Conservation (phyloP, 2,888 invertebrate species). For the Lamellibrachia satsuma region DNA sequence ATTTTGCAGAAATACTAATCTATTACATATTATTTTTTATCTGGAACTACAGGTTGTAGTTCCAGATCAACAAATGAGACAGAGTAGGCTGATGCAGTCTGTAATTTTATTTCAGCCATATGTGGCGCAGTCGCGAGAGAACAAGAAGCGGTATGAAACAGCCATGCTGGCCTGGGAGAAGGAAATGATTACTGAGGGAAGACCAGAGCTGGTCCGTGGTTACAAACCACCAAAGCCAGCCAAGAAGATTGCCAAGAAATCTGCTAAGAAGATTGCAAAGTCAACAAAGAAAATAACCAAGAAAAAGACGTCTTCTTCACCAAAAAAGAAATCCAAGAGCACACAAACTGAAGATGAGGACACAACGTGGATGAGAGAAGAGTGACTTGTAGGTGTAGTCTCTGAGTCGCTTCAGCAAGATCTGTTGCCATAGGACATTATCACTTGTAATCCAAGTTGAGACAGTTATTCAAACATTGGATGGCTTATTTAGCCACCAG, state of each 20-base stretch:
- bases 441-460: neutral
- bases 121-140: neutral
- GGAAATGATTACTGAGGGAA: constrained; percentile 25
- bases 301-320: neutral
- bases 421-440: neutral
- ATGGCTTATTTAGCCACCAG: neutral
- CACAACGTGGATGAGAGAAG: neutral
- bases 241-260: neutral
- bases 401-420: neutral
- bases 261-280: neutral
- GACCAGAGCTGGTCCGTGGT: constrained; percentile 23
- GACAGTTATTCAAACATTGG: neutral
- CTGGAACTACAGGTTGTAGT: neutral
- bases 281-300: neutral
- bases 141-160: constrained; percentile 7
- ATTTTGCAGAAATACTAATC: too few species aligned
- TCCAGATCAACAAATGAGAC: neutral
- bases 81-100: neutral
- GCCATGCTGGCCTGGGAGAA: constrained; percentile 20
- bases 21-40: neutral
- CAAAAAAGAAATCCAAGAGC: neutral
- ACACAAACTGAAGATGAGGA: neutral
- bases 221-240: neutral
- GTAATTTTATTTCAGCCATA: constrained; percentile 19
- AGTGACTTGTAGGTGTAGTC: neutral